Percentiles rank a stretch among this genome's conserved stretches.
phyloP scores from a whole-genome alignment of 2,888 invertebrate genomes.

The Agonopterix heracliana region DNA sequence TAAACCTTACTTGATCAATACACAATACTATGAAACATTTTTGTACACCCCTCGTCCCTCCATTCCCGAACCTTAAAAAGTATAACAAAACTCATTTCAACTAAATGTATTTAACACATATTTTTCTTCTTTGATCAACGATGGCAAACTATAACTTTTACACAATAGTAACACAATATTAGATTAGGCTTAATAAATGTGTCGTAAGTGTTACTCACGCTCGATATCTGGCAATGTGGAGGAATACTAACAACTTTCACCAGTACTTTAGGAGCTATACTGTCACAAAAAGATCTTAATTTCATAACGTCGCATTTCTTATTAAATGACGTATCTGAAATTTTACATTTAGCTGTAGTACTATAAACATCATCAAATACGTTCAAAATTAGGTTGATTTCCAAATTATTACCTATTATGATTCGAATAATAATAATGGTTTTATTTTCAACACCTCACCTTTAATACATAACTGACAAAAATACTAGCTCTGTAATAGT shows the following conservation, averaged over 20 bases:
- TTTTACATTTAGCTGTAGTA: no score
- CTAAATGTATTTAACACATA: constrained; percentile 68
- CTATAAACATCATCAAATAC: no score
- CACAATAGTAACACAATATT: constrained; percentile 61
- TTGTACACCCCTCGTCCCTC: constrained; percentile 58
- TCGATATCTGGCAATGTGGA: constrained; percentile 13
- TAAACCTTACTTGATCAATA: constrained; percentile 62
- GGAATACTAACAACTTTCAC: no score
- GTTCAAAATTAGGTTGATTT: no score
- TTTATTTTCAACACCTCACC: constrained; percentile 6
- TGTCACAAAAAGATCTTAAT: no score
- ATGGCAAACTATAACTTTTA: constrained; percentile 70
- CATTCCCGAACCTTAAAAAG: constrained; percentile 52
- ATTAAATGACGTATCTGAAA: no score
- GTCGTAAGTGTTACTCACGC: constrained; percentile 39
- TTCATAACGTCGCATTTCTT: no score
- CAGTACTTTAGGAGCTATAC: no score
- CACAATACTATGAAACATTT: constrained; percentile 70
- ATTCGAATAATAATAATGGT: constrained; percentile 1
- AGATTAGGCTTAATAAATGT: constrained; percentile 51
- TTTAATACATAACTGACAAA: no score
- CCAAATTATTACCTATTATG: no score
- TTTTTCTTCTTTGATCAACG: constrained; percentile 69
- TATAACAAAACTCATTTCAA: constrained; percentile 68
- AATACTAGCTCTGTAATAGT: no score